These are phyloP conservation scores for Hipposideros larvatus DNA, from an alignment of 2,797 vertebrate genomes.

Conservation along the genomic window DNA sequence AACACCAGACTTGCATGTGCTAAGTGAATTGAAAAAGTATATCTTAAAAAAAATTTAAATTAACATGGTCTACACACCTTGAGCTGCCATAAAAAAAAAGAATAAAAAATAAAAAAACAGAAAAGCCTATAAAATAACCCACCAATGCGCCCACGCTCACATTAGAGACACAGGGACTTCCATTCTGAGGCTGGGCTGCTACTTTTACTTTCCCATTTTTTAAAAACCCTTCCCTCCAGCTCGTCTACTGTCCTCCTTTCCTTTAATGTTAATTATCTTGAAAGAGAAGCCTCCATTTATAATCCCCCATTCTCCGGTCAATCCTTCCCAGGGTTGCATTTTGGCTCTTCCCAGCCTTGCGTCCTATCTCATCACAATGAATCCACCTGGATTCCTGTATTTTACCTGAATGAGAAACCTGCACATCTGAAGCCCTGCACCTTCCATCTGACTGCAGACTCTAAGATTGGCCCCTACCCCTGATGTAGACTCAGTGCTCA, in stretches of 20 bases:
- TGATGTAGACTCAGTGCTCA: not conserved
- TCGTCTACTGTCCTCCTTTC: not conserved
- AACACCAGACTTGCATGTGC: not conserved
- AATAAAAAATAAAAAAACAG: conserved; percentile 85
- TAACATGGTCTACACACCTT: conserved; percentile 83
- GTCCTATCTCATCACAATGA: not conserved
- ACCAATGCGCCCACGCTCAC: conserved; percentile 75
- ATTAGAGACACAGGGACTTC: not conserved
- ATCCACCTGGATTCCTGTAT: not conserved
- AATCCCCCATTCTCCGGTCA: not conserved
- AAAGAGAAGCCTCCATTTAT: not conserved
- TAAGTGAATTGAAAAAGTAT: not conserved
- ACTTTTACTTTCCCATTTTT: not conserved
- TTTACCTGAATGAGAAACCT: not conserved
- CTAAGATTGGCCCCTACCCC: not conserved
- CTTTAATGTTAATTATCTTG: not conserved
- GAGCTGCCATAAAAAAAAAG: conserved; percentile 93
- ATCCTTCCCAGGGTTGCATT: not conserved
- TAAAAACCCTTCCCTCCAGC: not conserved
- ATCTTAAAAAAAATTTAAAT: conserved; percentile 67
- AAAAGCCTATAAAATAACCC: conserved; percentile 86
- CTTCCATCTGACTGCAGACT: not conserved
- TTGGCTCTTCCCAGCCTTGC: not conserved
- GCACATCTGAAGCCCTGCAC: not conserved
- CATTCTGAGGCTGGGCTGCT: not conserved